Evolutionary conservation across 2,113 vertebrate genomes (phyloP).

Genomic region (Chauna torquata): DNA sequence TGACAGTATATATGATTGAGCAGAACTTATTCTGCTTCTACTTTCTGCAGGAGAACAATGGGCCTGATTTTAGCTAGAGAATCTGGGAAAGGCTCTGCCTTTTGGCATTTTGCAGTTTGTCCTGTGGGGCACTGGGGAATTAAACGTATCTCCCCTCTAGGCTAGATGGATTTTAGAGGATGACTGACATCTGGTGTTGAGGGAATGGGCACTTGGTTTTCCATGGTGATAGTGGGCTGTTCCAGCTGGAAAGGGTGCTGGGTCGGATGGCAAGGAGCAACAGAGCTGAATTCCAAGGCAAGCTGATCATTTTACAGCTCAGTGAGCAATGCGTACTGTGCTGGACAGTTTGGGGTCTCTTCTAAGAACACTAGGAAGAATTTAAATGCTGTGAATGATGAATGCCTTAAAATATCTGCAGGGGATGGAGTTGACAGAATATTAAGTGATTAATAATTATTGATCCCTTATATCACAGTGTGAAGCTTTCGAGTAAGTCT

Average conservation of each 20-base stretch:
- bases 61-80: neutral
- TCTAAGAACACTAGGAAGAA: neutral
- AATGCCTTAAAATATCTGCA: neutral
- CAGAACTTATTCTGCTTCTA: neutral
- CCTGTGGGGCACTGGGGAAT: neutral
- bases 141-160: neutral
- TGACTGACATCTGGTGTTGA: conserved; percentile 61
- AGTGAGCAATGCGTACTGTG: conserved; percentile 20
- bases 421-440: neutral
- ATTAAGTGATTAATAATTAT: neutral
- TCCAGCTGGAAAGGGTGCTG: conserved; percentile 59
- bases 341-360: neutral
- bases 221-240: neutral
- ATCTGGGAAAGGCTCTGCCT: neutral
- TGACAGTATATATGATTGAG: neutral
- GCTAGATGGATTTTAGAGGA: conserved; percentile 37
- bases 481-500: neutral
- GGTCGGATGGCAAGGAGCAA: conserved; percentile 40
- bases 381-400: neutral
- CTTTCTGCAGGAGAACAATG: neutral
- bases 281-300: conserved; percentile 52
- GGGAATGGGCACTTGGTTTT: conserved; percentile 50
- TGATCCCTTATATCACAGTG: neutral
- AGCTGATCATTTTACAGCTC: conserved; percentile 48
- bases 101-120: conserved; percentile 22